Evolutionary conservation across 2,113 vertebrate genomes (phyloP).

Genomic region (Reinhardtius hippoglossoides): DNA sequence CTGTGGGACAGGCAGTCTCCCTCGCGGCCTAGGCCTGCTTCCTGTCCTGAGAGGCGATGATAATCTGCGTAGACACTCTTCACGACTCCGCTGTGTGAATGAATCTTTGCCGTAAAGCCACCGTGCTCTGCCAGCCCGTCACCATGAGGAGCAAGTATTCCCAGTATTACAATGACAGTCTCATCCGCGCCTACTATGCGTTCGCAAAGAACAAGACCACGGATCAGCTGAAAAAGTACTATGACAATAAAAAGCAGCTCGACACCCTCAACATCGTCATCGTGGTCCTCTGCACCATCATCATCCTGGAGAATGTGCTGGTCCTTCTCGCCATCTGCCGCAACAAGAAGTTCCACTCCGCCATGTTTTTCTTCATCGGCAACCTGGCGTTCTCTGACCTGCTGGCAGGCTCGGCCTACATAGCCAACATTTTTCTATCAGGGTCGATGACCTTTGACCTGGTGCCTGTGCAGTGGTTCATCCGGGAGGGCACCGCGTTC

Average conservation of each 20-base stretch:
- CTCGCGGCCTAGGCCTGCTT: conserved; percentile 41
- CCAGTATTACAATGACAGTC: conserved; percentile 86
- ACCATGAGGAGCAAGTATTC: conserved; percentile 90
- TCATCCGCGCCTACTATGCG: conserved; percentile 88
- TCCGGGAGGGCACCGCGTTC: conserved; percentile 93
- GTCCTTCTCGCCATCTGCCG: conserved; percentile 90
- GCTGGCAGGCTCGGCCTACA: conserved; percentile 90
- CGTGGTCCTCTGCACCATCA: conserved; percentile 88
- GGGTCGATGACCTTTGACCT: conserved; percentile 86
- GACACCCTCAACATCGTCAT: conserved; percentile 80
- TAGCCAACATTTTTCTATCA: conserved; percentile 90
- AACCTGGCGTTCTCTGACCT: conserved; percentile 95
- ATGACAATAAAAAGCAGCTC: conserved; percentile 9
- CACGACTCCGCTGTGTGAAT: conserved; percentile 69
- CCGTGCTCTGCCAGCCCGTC: conserved; percentile 66
- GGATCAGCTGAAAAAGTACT: conserved; percentile 9
- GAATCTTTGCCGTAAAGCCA: conserved; percentile 49
- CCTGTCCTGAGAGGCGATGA: conserved; percentile 49
- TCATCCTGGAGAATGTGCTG: conserved; percentile 93
- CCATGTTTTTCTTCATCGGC: conserved; percentile 97
- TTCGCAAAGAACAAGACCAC: conserved; percentile 83
- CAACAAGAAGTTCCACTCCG: conserved; percentile 94
- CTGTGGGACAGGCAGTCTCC: conserved; percentile 64
- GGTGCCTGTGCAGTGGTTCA: conserved; percentile 92
- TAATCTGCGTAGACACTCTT: conserved; percentile 43